Evolutionary conservation across 2,888 invertebrate genomes (phyloP), one percentile per base, ranked within the genome.

Genomic region (Chrysolina americana): DNA sequence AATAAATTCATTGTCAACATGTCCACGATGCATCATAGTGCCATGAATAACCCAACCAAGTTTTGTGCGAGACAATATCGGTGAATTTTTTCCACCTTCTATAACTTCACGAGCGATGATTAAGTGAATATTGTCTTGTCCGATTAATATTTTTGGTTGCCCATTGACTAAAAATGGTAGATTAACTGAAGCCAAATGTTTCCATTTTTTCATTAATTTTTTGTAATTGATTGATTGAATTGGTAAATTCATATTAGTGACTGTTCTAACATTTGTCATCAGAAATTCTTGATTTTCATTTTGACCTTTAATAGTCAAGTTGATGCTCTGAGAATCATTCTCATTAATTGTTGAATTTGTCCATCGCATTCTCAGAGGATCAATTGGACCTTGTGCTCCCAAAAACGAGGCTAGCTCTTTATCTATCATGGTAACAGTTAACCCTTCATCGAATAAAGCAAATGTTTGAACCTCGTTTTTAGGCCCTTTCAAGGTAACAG

Each of bases 301-400:
- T 56, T 56, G 21, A 13, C 56, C 56, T 15, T 11, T 28, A 4
- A 56, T 56, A 23, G 21, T 23, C 56, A 10, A 56, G 23, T 56
- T 56, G 6, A 56, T 56, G 56, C 56, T 56, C 23, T 56, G 23
- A 56, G 56, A 56, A 56, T 56, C 2, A 10, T 23, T 56, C 23
- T 56, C 23, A 23, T 56, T 23, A 10, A 56, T 23, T 56, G 56
- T 23, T 23, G 56, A 56, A 56, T 56, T 56, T 15, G 56, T 56
- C 23, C 56, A 28, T 23, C 23, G 21, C 3, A 56, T 23, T 56
- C 56, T 28, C 56, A 17, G 1, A 56, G 56, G 56, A 13, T 56
- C 56, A 21, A 56, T 56, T 56, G 56, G 56, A 56, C 23, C 56
- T 23, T n/a, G n/a, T n/a, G n/a, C n/a, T n/a, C 28, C 28, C 44